Percentiles rank a stretch among this genome's conserved stretches.
Conservation (phyloP, 2,797 vertebrate species). For the Alauda arvensis region DNA sequence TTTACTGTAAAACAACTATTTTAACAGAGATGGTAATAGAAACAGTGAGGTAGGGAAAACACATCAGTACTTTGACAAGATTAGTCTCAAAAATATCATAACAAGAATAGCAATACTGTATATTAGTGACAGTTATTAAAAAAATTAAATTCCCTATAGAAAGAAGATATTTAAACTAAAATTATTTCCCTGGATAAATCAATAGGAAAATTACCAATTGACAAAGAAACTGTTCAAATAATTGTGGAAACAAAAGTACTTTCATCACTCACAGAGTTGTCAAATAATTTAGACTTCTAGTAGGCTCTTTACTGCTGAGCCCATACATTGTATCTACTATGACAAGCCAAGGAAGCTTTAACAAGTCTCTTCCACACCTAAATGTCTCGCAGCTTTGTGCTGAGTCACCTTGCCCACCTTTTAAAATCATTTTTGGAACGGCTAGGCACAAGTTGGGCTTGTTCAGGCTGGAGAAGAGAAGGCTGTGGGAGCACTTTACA, state of each 20-base stretch:
- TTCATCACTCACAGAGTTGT: neutral
- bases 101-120: neutral
- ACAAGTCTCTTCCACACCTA: neutral
- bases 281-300: neutral
- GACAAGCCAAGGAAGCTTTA: neutral
- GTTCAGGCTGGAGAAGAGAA: neutral
- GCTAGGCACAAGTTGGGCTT: neutral
- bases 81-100: neutral
- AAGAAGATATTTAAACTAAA: neutral
- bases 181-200: constrained; percentile 12
- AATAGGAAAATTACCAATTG: neutral
- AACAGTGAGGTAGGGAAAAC: neutral
- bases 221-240: constrained; percentile 17
- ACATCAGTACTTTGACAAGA: neutral
- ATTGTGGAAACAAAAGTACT: neutral
- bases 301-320: neutral
- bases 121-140: neutral
- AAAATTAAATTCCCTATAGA: neutral
- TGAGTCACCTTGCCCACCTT: neutral
- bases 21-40: neutral
- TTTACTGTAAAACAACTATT: neutral
- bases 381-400: neutral
- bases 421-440: neutral
- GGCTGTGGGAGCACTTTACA: no score
- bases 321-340: neutral